Evolutionary conservation across 64 coral and sea anemone genomes (phyloP).

Genomic region (Montipora sp.): DNA sequence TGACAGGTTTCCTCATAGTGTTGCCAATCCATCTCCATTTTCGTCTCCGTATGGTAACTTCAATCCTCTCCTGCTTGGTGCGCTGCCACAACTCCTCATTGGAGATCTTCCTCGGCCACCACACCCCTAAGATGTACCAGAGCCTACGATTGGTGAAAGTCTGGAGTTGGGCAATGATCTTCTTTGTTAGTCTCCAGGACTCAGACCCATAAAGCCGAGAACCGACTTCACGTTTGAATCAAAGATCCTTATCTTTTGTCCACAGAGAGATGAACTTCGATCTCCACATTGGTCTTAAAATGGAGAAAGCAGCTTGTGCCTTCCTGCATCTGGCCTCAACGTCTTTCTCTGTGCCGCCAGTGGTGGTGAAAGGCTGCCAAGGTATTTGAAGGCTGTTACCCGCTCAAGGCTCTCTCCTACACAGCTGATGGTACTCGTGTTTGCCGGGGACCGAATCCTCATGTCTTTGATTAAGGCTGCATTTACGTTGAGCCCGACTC

Average conservation of each 20-base stretch:
- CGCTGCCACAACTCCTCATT: constrained; percentile 5
- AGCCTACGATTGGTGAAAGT: background rate
- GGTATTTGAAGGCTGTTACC: constrained; percentile 19
- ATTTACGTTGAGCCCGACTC: constrained; percentile 25
- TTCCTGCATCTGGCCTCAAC: constrained; percentile 43
- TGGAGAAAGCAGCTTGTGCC: constrained; percentile 13
- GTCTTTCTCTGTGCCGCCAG: constrained; percentile 33
- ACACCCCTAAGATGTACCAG: background rate
- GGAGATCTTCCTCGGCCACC: background rate
- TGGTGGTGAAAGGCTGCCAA: constrained; percentile 13
- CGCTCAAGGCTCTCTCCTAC: background rate
- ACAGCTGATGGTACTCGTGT: background rate
- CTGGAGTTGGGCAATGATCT: too few relatives aligned
- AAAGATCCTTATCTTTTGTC: background rate
- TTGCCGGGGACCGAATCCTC: background rate
- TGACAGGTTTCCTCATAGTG: too few relatives aligned
- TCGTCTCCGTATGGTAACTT: too few relatives aligned
- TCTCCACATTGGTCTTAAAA: constrained; percentile 1
- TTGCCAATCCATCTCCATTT: too few relatives aligned
- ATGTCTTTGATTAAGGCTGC: background rate
- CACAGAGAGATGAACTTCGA: constrained; percentile 33
- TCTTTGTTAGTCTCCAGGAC: too few relatives aligned
- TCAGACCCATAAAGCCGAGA: too few relatives aligned
- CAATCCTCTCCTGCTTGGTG: background rate
- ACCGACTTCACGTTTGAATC: too few relatives aligned